These are phyloP conservation scores for Dicentrarchus labrax DNA, from an alignment of 2,113 vertebrate genomes.

Conservation along the genomic window DNA sequence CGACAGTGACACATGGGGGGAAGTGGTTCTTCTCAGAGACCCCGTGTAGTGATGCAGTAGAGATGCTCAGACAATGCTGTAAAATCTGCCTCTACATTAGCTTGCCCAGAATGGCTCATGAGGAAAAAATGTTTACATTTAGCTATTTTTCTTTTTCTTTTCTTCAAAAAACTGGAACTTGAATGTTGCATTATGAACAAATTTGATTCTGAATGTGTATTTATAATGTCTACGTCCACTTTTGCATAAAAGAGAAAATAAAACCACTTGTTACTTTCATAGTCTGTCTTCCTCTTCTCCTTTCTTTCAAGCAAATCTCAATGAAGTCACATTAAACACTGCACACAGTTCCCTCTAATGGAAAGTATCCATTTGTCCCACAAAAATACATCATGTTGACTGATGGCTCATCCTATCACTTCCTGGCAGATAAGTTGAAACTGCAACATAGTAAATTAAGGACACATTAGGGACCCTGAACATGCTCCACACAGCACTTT, in stretches of 20 bases:
- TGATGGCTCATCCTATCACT: not conserved
- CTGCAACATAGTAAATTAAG: not conserved
- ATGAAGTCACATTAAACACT: not conserved
- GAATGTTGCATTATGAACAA: constrained; percentile 81
- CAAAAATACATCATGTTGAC: not conserved
- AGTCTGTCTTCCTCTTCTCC: constrained; percentile 25
- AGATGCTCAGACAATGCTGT: constrained; percentile 53
- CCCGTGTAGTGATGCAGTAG: constrained; percentile 25
- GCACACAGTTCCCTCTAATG: not conserved
- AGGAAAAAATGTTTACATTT: constrained; percentile 81
- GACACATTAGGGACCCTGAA: not conserved
- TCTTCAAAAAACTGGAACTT: constrained; percentile 54
- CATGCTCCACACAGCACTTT: not conserved
- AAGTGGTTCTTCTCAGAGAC: too few species aligned
- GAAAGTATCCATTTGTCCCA: not conserved
- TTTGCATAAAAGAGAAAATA: constrained; percentile 68
- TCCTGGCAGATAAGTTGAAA: not conserved
- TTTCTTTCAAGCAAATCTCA: constrained; percentile 1
- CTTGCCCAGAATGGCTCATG: constrained; percentile 35
- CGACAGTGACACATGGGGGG: not conserved
- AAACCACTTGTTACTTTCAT: constrained; percentile 62
- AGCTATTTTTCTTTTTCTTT: constrained; percentile 40
- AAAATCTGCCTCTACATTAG: constrained; percentile 45
- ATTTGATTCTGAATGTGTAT: constrained; percentile 77
- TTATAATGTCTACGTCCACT: constrained; percentile 78